These are phyloP conservation scores for Tapirus terrestris DNA, from an alignment of 2,113 vertebrate species.

Conservation along the genomic window DNA sequence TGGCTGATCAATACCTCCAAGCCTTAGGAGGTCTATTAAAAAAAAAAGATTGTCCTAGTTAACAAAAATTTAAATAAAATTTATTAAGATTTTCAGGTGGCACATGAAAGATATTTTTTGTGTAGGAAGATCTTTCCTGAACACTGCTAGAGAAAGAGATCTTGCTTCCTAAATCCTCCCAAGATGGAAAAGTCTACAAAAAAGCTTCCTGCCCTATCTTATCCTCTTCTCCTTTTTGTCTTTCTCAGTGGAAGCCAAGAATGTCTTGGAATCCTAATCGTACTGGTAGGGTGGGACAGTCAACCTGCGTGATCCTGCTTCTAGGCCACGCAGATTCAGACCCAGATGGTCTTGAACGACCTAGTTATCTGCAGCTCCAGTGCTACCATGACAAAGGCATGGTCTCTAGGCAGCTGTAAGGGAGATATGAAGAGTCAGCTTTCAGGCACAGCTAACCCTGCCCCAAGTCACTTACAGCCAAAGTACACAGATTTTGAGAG, in stretches of 20 bases:
- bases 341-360: neutral
- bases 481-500: neutral
- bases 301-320: neutral
- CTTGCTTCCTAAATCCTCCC: neutral
- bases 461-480: neutral
- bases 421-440: neutral
- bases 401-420: neutral
- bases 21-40: neutral
- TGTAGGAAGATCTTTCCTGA: neutral
- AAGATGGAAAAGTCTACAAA: neutral
- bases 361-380: neutral
- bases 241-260: neutral
- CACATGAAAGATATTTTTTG: neutral
- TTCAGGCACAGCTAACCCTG: neutral
- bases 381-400: neutral
- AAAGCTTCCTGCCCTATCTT: neutral
- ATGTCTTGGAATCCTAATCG: neutral
- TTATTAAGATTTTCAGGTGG: neutral
- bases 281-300: neutral
- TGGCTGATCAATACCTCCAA: neutral
- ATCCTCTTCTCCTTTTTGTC: neutral
- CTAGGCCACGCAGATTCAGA: neutral
- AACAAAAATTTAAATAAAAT: neutral
- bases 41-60: neutral
- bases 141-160: neutral